A percentile compares a stretch with the other conserved stretches of the same genome.
Evolutionary conservation across 2,797 vertebrate genomes (phyloP).

Genomic region (Poecile montanus): DNA sequence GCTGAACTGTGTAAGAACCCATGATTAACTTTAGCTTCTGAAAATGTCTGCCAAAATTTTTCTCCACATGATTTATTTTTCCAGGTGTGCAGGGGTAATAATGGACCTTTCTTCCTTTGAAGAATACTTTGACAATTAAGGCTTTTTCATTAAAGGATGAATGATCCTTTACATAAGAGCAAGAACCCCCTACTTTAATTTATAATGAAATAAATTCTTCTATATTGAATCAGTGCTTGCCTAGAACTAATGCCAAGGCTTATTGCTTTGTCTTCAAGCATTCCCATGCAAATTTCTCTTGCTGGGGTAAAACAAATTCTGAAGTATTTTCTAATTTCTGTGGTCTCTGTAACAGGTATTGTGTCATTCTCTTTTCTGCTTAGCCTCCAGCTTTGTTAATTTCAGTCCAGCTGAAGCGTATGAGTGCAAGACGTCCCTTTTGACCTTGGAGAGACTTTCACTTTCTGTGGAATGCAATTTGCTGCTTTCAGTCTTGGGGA

Average conservation of each 20-base stretch:
- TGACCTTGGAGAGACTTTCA: constrained; percentile 45
- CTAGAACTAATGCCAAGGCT: not conserved
- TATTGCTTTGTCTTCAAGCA: not conserved
- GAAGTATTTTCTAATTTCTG: constrained; percentile 13
- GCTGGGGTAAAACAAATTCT: not conserved
- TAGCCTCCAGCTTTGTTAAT: not conserved
- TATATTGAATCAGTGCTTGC: not conserved
- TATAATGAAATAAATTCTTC: not conserved
- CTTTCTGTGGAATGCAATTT: constrained; percentile 49
- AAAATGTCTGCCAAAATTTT: not conserved
- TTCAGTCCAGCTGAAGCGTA: not conserved
- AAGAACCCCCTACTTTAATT: not conserved
- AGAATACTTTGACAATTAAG: not conserved
- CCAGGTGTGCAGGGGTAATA: not conserved
- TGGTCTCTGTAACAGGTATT: not conserved
- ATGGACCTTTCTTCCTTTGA: not conserved
- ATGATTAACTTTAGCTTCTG: not conserved
- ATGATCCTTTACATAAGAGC: not conserved
- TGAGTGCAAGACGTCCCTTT: constrained; percentile 1
- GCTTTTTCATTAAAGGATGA: not conserved
- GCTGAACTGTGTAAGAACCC: not conserved
- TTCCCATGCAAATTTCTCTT: not conserved
- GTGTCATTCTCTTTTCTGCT: constrained; percentile 17
- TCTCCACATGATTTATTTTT: not conserved
- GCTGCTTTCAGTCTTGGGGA: not conserved